These are phyloP conservation scores for Venturia canescens DNA, from an alignment of 1,140 invertebrate species.

Conservation along the genomic window DNA sequence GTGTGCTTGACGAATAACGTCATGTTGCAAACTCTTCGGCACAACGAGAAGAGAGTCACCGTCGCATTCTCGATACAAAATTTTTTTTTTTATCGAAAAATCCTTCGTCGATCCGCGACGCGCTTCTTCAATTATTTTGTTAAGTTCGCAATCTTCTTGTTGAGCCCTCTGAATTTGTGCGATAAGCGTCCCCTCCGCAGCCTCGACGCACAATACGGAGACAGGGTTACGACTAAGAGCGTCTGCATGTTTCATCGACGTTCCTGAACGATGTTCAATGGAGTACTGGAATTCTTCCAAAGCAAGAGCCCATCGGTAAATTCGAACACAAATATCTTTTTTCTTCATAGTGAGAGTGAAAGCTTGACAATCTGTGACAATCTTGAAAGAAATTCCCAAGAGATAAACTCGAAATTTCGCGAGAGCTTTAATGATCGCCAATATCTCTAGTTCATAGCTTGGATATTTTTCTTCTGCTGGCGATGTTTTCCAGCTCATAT, in stretches of 20 bases:
- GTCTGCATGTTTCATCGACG: slow-evolving; percentile 8
- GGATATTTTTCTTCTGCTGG: slow-evolving; percentile 14
- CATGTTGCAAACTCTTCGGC: slow-evolving; percentile 27
- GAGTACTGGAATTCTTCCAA: slow-evolving; percentile 24
- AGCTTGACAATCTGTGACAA: slow-evolving; percentile 34
- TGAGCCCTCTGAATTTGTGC: slow-evolving; percentile 36
- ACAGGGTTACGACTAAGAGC: slow-evolving; percentile 23
- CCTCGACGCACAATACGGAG: background rate
- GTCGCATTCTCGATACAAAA: slow-evolving; percentile 27
- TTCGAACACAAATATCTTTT: slow-evolving; percentile 6
- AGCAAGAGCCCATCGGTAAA: slow-evolving; percentile 26
- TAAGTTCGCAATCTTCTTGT: slow-evolving; percentile 33
- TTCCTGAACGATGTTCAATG: slow-evolving; percentile 26
- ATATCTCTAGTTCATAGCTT: slow-evolving; percentile 26
- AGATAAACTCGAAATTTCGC: slow-evolving; percentile 23
- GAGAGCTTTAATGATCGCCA: slow-evolving; percentile 19
- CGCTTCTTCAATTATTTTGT: slow-evolving; percentile 22
- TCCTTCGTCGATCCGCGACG: background rate
- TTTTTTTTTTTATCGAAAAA: slow-evolving; percentile 18
- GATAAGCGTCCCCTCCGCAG: slow-evolving; percentile 12
- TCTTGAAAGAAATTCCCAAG: slow-evolving; percentile 13
- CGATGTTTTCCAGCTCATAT: slow-evolving; percentile 26
- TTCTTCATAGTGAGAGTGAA: slow-evolving; percentile 31
- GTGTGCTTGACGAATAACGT: slow-evolving; percentile 42
- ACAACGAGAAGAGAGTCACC: slow-evolving; percentile 32